phyloP scores from a whole-genome alignment of 2,113 vertebrate species.

The Dasyornis broadbenti region DNA sequence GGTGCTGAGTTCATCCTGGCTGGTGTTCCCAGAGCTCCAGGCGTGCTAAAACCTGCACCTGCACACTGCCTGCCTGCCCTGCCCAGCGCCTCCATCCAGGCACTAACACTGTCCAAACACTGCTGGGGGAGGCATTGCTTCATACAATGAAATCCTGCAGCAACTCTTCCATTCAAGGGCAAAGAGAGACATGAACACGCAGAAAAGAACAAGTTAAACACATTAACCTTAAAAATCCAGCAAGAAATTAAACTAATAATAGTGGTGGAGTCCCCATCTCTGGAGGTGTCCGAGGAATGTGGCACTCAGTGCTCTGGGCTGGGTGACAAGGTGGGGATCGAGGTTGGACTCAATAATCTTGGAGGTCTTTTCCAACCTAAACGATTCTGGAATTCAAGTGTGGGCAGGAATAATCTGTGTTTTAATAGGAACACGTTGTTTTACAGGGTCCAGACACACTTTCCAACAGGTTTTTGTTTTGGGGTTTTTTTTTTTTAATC shows the following conservation, averaged over 20 bases:
- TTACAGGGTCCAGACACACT: background rate
- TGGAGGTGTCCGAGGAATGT: background rate
- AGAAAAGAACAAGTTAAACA: background rate
- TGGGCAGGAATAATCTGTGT: background rate
- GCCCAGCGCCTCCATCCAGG: background rate
- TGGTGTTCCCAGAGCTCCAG: background rate
- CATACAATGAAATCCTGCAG: background rate
- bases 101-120: background rate
- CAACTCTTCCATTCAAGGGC: background rate
- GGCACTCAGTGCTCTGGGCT: background rate
- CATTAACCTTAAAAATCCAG: background rate
- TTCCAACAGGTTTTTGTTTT: background rate
- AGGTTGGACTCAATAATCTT: background rate
- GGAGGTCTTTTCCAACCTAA: background rate
- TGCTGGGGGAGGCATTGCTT: constrained; percentile 15
- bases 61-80: background rate
- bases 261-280: background rate
- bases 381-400: background rate
- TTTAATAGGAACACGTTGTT: background rate
- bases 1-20: constrained; percentile 1
- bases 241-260: background rate
- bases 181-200: background rate
- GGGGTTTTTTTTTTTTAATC: background rate
- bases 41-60: constrained; percentile 52
- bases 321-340: background rate